Evolutionary conservation across 2,113 vertebrate genomes (phyloP), one percentile per base, ranked within the genome.

Genomic region (Aegotheles bennettii): DNA sequence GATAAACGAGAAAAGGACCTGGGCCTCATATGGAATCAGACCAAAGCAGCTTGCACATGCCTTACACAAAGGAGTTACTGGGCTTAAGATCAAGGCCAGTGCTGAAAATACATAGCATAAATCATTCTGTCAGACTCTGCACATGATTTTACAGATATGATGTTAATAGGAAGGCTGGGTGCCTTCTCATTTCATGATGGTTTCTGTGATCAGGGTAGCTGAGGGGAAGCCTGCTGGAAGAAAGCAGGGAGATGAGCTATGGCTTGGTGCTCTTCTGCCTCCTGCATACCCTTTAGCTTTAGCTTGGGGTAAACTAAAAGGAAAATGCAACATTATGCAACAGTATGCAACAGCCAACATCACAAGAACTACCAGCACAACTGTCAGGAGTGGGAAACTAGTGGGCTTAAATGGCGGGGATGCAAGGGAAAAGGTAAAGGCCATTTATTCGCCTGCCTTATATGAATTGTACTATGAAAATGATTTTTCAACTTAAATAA

Each of bases 311-410:
- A 84, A 56, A 53, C 33, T 74, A 26, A 56, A 71, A 70, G 18
- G 28, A 70, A 93, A 71, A 84, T 21, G 21, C 28, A 84, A 19
- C 3, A 48, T 73, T 60, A 24, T 0, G 0, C 33, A 79, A 47
- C 26, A 68, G 31, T 60, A 24, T 0, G 0, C 33, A 79, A 47
- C 26, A 68, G 31, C 16, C 35, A 68, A 24, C 24, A 56, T 16
- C 36, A 24, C 29, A 33, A 29, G 31, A 88, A 10, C 54, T 71
- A 71, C n/a, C 40, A 85, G 16, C n/a, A 60, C 1, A 2, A 78
- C 26, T 68, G 56, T 54, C 51, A 87, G 56, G n/a, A 67, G 16
- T 42, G 63, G 42, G 50, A 87, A 94, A 78, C 28, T 50, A 47
- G 17, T 47, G 16, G 33, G 31, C 14, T 84, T 18, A 75, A 59